A percentile compares a stretch with the other conserved stretches of the same genome.
phyloP scores from a whole-genome alignment of 1,140 invertebrate species.

The Lasaia peninsularis region DNA sequence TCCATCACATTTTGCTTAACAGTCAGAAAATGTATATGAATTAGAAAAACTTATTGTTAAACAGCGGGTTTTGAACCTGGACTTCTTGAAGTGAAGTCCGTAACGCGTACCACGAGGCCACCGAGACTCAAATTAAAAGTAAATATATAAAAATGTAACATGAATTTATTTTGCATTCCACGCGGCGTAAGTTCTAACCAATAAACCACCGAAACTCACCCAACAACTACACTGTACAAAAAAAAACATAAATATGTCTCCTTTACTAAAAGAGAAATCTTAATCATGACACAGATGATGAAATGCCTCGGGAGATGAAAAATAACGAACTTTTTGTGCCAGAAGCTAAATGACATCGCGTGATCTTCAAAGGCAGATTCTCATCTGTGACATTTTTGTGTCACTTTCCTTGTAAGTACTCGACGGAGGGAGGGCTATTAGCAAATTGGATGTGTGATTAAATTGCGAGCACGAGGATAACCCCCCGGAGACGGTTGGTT shows the following conservation, averaged over 20 bases:
- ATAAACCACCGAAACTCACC: neutral
- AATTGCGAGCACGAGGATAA: constrained; percentile 1
- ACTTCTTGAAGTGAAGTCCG: too few relatives aligned
- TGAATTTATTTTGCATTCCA: too few relatives aligned
- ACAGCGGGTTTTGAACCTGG: too few relatives aligned
- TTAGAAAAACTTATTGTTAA: too few relatives aligned
- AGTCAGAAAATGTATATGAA: too few relatives aligned
- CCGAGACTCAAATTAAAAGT: too few relatives aligned
- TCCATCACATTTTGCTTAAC: too few relatives aligned
- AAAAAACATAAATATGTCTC: neutral
- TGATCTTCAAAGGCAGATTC: neutral
- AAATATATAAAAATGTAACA: too few relatives aligned
- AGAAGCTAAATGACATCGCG: neutral
- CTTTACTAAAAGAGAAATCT: constrained; percentile 1
- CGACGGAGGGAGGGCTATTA: neutral
- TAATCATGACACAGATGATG: constrained; percentile 7
- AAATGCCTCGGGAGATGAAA: constrained; percentile 3
- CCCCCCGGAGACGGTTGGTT: neutral
- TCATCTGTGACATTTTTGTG: constrained; percentile 1
- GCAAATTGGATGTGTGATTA: constrained; percentile 7
- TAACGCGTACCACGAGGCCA: too few relatives aligned
- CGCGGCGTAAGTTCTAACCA: too few relatives aligned
- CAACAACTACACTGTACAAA: neutral
- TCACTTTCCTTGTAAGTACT: constrained; percentile 1
- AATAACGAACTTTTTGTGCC: constrained; percentile 7